Evolutionary conservation across 2,888 invertebrate species (phyloP), one percentile per base, ranked within the genome.

Genomic region (Zele albiditarsus): DNA sequence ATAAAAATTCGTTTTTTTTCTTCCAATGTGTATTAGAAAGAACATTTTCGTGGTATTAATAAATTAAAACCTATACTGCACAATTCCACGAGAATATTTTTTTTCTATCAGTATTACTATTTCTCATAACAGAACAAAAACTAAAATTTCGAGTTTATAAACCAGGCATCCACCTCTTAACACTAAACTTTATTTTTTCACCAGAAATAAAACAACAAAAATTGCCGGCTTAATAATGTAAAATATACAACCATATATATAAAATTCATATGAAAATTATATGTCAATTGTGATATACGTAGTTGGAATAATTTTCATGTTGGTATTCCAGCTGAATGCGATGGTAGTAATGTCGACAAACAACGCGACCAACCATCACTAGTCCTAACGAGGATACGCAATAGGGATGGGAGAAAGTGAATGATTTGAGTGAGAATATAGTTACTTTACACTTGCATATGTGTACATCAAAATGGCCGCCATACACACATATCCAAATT

Each of bases 361-460:
- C n/a, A 58, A 58, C 57, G 25, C 57, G 57, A 27, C 25, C 57
- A 58, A 25, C n/a, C 57, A 25, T 58, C 57, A 58, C n/a, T 25
- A 58, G 12, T 27, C 23, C 57, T 58, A 58, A 58, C 57, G 57
- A 58, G 57, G 12, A 38, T 6, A 58, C 57, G 25, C 57, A 58
- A 14, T 8, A 10, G 57, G 25, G 14, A 27, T 10, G n/a, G n/a
- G 46, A n/a, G 3, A n/a, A 42, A 46, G 46, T 49, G 23, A n/a
- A 1, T 58, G 25, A 58, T 58, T 58, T 58, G 57, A 20, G 20
- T 58, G 14, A 12, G 10, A 27, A 53, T 20, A 23, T 53, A 20
- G 53, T 53, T 20, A 20, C 53, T 53, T 20, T 53, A 8, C 8
- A 53, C 6, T 53, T 53, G 8, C 20, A 20, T 20, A 20, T 53